Evolutionary conservation across 53 echinoderm and acorn worm species (phyloP), one percentile per base, ranked within the genome.

Genomic region (Henricia sp.): DNA sequence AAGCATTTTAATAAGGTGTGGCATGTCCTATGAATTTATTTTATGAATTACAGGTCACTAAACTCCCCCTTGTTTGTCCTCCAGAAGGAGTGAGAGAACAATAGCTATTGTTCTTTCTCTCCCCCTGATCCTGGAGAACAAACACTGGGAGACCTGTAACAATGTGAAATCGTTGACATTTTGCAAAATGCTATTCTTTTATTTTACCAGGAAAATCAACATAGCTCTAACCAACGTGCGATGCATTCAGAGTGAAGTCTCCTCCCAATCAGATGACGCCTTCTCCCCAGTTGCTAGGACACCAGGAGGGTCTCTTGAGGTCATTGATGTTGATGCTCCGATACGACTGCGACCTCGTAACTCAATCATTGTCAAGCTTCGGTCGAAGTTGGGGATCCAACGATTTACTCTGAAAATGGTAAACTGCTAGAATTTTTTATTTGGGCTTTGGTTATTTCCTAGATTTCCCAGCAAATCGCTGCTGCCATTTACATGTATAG

Each of bases 281-380:
- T 86, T 76, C 40, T 73, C 85, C 16, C 85, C 85, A 25, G 0
- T 54, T 5, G 1, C 66, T 12, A 34, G 65, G 48, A 86, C 76
- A 4, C 76, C 86, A 12, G 67, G 86, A 6, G 76, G 86, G 9
- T 67, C 75, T 33, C 21, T 76, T 26, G 67, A 41, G 21, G 74
- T 89, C 46, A 80, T 78, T 55, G 91, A 87, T 37, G 41, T 87
- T 3, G 83, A 91, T 20, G 66, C 75, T 1, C 55, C 82, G 12
- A 39, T 26, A 12, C 23, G 85, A 6, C n/a, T 33, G 1, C 66
- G 53, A 5, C 39, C 20, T 33, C 67, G 92, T 23, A 74, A 90
- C 36, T 70, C 88, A 27, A 93, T 91, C 39, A 85, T 90, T 0
- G 91, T 95, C 72, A 95, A 93, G 69, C 83, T 95, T 23, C 74